Conservation (phyloP, 2,888 invertebrate species). For the Rotaria macrura region DNA sequence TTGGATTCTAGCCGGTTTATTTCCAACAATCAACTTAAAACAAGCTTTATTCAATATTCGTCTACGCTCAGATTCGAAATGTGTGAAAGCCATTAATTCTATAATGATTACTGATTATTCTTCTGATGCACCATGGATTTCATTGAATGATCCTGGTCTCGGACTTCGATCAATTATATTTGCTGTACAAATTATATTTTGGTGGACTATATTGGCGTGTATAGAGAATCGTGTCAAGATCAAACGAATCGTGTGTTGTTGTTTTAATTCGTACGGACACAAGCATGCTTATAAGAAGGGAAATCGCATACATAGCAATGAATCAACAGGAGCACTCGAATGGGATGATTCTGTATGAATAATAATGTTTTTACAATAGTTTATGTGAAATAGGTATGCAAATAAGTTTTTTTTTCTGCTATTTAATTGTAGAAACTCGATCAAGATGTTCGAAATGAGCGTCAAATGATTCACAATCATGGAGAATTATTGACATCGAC, state of each 20-base stretch:
- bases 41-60: slow-evolving; percentile 23
- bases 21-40: slow-evolving; percentile 29
- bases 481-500: background rate
- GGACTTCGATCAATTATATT: background rate
- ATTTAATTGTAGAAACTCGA: background rate
- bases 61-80: slow-evolving; percentile 1
- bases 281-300: too few relatives aligned
- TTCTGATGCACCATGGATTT: background rate
- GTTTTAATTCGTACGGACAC: too few relatives aligned
- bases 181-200: background rate
- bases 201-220: background rate
- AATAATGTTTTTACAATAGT: too few relatives aligned
- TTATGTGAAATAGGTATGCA: too few relatives aligned
- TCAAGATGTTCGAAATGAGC: slow-evolving; percentile 25
- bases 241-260: too few relatives aligned
- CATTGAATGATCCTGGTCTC: background rate
- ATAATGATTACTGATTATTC: slow-evolving; percentile 22
- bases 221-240: background rate
- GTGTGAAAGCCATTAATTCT: slow-evolving; percentile 17
- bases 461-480: background rate
- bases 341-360: background rate
- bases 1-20: slow-evolving; percentile 20
- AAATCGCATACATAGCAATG: too few relatives aligned
- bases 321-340: background rate
- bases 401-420: background rate